A percentile compares a stretch with the other conserved stretches of the same genome.
These are phyloP conservation scores for Oxycera nigricornis DNA, from an alignment of 2,888 invertebrate species.

Conservation along the genomic window DNA sequence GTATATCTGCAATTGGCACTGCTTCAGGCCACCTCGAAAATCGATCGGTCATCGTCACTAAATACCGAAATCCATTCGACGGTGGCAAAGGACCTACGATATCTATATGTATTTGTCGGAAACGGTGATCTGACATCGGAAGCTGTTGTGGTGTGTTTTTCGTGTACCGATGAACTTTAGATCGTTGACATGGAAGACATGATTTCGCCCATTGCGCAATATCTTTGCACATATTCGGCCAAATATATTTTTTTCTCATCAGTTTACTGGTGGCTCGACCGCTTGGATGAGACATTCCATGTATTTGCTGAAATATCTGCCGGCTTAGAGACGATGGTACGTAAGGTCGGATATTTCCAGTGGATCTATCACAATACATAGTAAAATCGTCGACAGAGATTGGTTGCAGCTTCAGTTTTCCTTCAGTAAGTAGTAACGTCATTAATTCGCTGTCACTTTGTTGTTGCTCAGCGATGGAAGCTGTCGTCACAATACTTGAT, in stretches of 20 bases:
- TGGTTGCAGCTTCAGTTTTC: not conserved
- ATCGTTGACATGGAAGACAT: no score
- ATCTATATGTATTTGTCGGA: slow-evolving; percentile 57
- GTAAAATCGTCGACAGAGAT: not conserved
- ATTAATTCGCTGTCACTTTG: not conserved
- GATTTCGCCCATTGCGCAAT: no score
- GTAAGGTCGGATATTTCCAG: slow-evolving; percentile 12
- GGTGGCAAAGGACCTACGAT: slow-evolving; percentile 57
- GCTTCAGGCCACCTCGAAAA: slow-evolving; percentile 38
- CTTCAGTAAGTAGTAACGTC: not conserved
- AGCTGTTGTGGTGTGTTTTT: no score
- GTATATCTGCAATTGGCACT: slow-evolving; percentile 40
- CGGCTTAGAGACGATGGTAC: slow-evolving; percentile 6
- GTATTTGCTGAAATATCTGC: not conserved
- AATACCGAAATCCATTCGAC: slow-evolving; percentile 16
- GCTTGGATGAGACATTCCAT: slow-evolving; percentile 30
- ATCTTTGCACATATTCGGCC: no score
- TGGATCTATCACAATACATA: slow-evolving; percentile 32
- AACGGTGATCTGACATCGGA: not conserved
- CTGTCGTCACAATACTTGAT: not conserved
- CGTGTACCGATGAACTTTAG: no score
- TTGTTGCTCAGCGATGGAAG: not conserved
- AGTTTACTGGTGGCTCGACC: not conserved
- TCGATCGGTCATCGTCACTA: slow-evolving; percentile 34
- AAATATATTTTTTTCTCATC: not conserved